Base-by-base conservation (phyloP, 2,888 invertebrate genomes). In the Pardosa pseudoannulata region DNA sequence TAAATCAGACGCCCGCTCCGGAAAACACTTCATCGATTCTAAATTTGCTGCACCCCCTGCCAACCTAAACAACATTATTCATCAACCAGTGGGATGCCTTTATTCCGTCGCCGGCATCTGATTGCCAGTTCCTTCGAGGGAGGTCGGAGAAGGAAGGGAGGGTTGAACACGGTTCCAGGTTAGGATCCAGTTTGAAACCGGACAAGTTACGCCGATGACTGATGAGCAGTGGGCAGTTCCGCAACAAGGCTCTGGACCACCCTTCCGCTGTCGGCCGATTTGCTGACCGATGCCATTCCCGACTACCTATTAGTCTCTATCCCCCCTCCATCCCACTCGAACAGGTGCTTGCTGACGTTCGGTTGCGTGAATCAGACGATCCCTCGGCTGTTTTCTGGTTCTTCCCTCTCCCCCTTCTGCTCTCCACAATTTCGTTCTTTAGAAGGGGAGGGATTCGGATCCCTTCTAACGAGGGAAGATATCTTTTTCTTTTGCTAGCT, bases 21-120 rank as follows among this genome's bases (percentile, higher is more conserved):
- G 29, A 65, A 65, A 65, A 70, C 70, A 70, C 70, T 70, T 16
- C 28, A 83, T 83, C 82, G 76, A 83, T 83, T 65, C 65, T 65
- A 64, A 65, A 71, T 50, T 36, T 71, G 56, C 56, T 56, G 64
- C 36, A n/a, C 28, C 29, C 64, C 36, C 65, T 72, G 72, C 71
- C 46, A 36, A n/a, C 23, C 31, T 19, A 23, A 67, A 28, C 68
- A 27, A 46, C 50, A 75, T 75, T 68, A 83, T 83, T 76, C 76
- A 83, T 83, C 82, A 83, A 83, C 64, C 82, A 50, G 76, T 76
- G 64, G 82, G 82, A 76, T 62, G 81, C 75, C 72, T 73, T 73
- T 80, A 65, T 80, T 50, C 28, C 65, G 32, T 41, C 70, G 23
- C 16, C 67, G 6, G 9, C 39, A 70, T 7, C 72, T 65, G 46